phyloP scores from a whole-genome alignment of 92 coral and sea anemone species.

The Hydrozoanthus gracilis region DNA sequence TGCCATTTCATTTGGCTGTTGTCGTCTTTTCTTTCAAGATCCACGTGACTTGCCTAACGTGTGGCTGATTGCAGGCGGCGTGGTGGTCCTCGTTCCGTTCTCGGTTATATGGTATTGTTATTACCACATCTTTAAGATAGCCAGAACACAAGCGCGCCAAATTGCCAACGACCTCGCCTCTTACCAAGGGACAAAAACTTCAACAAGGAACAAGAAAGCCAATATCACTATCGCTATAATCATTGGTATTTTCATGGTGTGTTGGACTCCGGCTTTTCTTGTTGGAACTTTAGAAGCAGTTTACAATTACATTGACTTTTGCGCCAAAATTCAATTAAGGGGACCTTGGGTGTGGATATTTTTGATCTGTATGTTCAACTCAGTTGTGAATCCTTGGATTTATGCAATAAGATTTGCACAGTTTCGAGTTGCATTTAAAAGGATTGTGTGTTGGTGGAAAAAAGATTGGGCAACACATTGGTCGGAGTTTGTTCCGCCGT shows the following conservation, averaged over 20 bases:
- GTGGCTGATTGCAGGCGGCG: conserved; percentile 34
- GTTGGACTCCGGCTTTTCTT: conserved; percentile 31
- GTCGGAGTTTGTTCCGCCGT: not conserved
- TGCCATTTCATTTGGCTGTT: conserved; percentile 29
- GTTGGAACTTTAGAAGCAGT: conserved; percentile 36
- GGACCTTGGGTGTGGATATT: conserved; percentile 46
- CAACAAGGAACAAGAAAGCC: conserved; percentile 23
- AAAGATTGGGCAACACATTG: not conserved
- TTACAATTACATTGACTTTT: conserved; percentile 30
- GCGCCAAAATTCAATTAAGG: conserved; percentile 42
- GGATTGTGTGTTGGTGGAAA: conserved; percentile 44
- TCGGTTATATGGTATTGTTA: conserved; percentile 42
- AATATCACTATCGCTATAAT: conserved; percentile 32
- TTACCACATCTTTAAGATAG: conserved; percentile 40
- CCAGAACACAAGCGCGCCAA: conserved; percentile 39
- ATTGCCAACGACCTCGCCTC: conserved; percentile 31
- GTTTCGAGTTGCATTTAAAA: conserved; percentile 36
- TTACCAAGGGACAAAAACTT: conserved; percentile 5
- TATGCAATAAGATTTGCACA: conserved; percentile 33
- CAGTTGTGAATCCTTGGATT: conserved; percentile 38
- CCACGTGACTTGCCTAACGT: conserved; percentile 28
- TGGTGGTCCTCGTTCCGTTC: conserved; percentile 29
- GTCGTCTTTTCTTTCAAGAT: conserved; percentile 42
- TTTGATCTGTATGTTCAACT: conserved; percentile 33
- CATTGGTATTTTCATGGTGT: conserved; percentile 8